Evolutionary conservation across 1,140 invertebrate species (phyloP), one percentile per base, ranked within the genome.

Genomic region (Listronotus oregonensis): DNA sequence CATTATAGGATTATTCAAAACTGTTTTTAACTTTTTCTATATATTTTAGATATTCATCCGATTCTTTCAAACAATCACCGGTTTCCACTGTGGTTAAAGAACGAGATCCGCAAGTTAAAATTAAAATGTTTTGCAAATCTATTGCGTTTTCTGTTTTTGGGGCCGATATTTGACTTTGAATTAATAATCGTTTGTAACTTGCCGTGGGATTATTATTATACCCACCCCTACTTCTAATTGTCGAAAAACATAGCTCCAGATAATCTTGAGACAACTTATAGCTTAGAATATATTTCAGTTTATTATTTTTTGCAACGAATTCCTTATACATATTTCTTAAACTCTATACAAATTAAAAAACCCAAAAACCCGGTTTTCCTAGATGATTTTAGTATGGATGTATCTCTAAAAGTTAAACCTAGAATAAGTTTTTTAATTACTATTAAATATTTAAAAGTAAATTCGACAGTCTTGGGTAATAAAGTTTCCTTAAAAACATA

Each of bases 251-350:
- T 7, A 74, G 39, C 72, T 81, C 78, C n/a, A 80, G 49, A 61
- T 78, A 76, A 66, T 81, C 78, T 65, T 80, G 77, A 12, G 69
- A 74, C 3, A 80, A 55, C 68, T 78, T 80, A 61, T 79, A 77
- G 0, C 73, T 75, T 49, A 74, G 39, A 15, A 78, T 40, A 64
- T 75, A 75, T 15, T 62, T 55, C 21, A 69, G 31, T 18, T 60
- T 10, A 42, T 51, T 15, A 17, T 68, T 68, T 50, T 61, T 46
- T 51, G 56, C 44, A 14, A 75, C 56, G 62, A 70, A 65, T 11
- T 60, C 64, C 14, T 67, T 42, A 68, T 70, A 79, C 47, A 79
- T 56, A 39, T 12, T 21, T 50, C 37, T 51, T 47, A 73, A 63
- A 64, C 64, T 71, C 59, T 67, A 73, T 64, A 65, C 50, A 66